Base-by-base conservation (phyloP, 2,888 invertebrate genomes). In the Lingula anatina region DNA sequence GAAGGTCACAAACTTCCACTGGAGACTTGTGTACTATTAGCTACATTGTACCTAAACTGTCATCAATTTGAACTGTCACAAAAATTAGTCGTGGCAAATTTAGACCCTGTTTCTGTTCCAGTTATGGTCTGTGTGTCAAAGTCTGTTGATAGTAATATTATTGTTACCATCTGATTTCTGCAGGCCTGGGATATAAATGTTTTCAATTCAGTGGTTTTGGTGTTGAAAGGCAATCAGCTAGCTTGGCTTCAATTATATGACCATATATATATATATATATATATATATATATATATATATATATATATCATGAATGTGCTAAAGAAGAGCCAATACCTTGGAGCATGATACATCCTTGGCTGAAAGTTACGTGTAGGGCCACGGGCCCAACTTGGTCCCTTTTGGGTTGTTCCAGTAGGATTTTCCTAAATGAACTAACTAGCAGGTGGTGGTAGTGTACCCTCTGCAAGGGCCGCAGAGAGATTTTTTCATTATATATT, bases 211-310 rank as follows among this genome's bases (percentile, higher is more conserved):
- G 27, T 23, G 39, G 4, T 3, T 39, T 20, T 46, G n/a, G 25
- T 4, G 23, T 39, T 40, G 46, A 18, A 24, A 24, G 38, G 15
- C 25, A 25, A 39, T 21, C 18, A 15, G 38, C 15, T 12, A 35
- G 45, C 18, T n/a, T 21, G 35, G 20, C 15, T 36, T 24, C n/a
- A 36, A 15, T 24, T n/a, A 36, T 36, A 27, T 31, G 36, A 2
- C 23, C 9, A 18, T 47, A n/a, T 39, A 41, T 47, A 25, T 24
- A 46, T 12, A 28, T 24, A 46, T 46, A 21, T 38, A 40, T 39
- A 36, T 18, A 40, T 46, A 21, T 40, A 40, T 38, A 36, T 25
- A 27, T 46, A 27, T 40, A 46, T 38, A 36, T 24, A 46, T 46
- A 36, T 24, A 40, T 24, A 15, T 28, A 15, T 1, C 12, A 18